phyloP scores from a whole-genome alignment of 1,140 invertebrate species.

The Pseudomyrmex concolor region DNA sequence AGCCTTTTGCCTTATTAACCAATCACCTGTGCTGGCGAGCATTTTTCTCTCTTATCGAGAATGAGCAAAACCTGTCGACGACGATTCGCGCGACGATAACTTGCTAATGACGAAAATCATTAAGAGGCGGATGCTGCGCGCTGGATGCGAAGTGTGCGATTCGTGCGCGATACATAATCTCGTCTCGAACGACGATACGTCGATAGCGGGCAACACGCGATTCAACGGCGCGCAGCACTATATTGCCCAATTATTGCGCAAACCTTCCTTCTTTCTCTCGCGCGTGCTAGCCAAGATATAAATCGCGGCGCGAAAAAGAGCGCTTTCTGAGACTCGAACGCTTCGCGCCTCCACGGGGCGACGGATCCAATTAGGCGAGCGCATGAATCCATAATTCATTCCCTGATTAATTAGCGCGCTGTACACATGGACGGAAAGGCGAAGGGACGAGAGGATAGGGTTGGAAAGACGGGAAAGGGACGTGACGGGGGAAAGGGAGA shows the following conservation, averaged over 20 bases:
- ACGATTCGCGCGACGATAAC: constrained; percentile 1
- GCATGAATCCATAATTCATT: constrained; percentile 78
- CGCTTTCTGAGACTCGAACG: constrained; percentile 49
- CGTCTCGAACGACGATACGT: constrained; percentile 29
- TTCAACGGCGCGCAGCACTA: constrained; percentile 26
- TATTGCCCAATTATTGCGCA: constrained; percentile 19
- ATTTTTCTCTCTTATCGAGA: not conserved
- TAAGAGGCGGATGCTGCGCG: not conserved
- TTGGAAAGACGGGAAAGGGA: constrained; percentile 27
- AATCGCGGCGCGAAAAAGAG: constrained; percentile 34
- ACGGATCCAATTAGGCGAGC: constrained; percentile 77
- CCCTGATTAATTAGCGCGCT: constrained; percentile 77
- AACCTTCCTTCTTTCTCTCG: not conserved
- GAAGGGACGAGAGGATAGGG: not conserved
- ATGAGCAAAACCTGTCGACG: not conserved
- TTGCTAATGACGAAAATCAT: constrained; percentile 8
- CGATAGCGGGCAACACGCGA: constrained; percentile 48
- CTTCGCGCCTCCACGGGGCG: constrained; percentile 63
- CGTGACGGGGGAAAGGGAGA: constrained; percentile 41
- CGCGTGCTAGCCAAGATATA: constrained; percentile 26
- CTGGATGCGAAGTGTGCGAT: not conserved
- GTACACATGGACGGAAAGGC: constrained; percentile 51
- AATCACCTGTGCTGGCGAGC: not conserved
- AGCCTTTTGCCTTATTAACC: not conserved
- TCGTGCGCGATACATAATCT: constrained; percentile 58